These are phyloP conservation scores for Diceros bicornis DNA, from an alignment of 2,797 vertebrate genomes.

Conservation along the genomic window DNA sequence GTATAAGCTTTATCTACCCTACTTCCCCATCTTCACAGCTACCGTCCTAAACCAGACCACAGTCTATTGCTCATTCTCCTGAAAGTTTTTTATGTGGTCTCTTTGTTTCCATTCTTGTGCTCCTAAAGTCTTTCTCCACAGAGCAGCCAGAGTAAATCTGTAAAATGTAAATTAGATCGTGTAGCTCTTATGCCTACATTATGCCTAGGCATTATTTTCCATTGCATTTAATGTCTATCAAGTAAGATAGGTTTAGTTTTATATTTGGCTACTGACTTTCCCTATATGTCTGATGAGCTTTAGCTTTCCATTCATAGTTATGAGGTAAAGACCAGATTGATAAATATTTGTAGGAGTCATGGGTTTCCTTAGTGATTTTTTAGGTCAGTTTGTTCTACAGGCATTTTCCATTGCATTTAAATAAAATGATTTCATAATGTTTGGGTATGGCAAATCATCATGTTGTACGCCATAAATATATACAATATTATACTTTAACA, in stretches of 20 bases:
- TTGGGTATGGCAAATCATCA: not conserved
- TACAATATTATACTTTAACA: not conserved
- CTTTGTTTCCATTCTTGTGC: not conserved
- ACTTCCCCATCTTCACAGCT: not conserved
- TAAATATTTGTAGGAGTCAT: not conserved
- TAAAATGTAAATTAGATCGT: not conserved
- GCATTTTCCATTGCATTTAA: not conserved
- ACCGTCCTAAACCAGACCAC: not conserved
- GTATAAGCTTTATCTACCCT: not conserved
- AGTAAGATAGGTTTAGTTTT: not conserved
- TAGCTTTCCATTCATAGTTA: not conserved
- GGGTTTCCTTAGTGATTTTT: not conserved
- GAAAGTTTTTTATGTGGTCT: not conserved
- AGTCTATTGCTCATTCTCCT: not conserved
- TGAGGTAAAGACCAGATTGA: not conserved
- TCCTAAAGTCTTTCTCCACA: not conserved
- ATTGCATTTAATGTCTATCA: not conserved
- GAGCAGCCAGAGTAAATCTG: not conserved
- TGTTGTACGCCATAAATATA: not conserved
- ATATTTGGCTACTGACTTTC: not conserved
- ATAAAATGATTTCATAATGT: not conserved
- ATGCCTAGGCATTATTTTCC: not conserved
- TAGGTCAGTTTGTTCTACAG: not conserved
- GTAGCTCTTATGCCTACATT: not conserved
- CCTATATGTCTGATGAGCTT: not conserved